Percentiles rank a stretch among this genome's conserved stretches.
phyloP scores from a whole-genome alignment of 1,140 invertebrate genomes.

The Gryllus bimaculatus region DNA sequence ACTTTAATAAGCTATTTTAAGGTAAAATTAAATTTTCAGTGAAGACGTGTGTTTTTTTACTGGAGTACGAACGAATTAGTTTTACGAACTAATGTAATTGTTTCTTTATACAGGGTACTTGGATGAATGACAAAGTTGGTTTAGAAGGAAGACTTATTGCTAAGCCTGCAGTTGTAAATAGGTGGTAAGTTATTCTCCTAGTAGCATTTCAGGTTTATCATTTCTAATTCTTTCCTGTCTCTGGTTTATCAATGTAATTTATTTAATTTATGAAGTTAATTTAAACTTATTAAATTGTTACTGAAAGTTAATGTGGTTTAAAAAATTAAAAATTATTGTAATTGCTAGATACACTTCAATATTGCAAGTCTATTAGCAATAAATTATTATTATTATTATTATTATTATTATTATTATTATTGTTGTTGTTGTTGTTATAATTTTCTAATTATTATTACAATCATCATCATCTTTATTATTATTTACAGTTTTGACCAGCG shows the following conservation, averaged over 20 bases:
- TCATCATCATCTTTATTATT: neutral
- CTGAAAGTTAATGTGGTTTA: too few species aligned
- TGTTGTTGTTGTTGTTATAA: neutral
- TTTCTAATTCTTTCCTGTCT: neutral
- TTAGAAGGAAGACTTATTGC: neutral
- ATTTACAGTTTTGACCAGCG: conserved; percentile 59
- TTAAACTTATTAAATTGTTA: too few species aligned
- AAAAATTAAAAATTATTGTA: too few species aligned
- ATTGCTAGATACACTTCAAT: too few species aligned
- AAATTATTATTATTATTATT: neutral
- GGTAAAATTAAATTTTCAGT: conserved; percentile 28
- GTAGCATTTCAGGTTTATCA: neutral
- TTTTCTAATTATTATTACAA: neutral
- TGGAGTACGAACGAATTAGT: neutral
- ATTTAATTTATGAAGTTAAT: too few species aligned
- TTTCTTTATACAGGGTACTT: neutral
- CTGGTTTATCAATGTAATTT: too few species aligned
- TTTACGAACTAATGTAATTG: neutral
- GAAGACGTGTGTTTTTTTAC: neutral
- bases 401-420: neutral
- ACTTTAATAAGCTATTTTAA: conserved; percentile 47
- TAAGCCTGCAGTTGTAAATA: neutral
- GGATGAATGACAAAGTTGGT: neutral
- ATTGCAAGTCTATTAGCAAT: too few species aligned
- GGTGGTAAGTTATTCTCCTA: neutral